phyloP scores from a whole-genome alignment of 2,888 invertebrate genomes.

The Geotrupes spiniger region DNA sequence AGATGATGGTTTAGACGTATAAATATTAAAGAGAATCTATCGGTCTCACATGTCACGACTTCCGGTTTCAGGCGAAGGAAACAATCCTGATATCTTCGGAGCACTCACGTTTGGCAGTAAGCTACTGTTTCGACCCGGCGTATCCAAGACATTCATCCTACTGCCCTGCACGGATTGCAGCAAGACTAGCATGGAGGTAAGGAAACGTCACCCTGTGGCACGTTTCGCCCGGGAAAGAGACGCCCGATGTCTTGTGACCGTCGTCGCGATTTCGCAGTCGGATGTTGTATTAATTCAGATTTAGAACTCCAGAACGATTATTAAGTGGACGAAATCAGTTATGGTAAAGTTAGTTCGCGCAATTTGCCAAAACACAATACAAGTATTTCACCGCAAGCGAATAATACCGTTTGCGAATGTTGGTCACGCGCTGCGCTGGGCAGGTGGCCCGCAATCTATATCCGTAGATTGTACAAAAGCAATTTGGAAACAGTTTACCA shows the following conservation, averaged over 20 bases:
- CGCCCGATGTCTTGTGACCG: slow-evolving; percentile 14
- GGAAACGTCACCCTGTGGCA: slow-evolving; percentile 24
- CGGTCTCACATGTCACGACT: slow-evolving; percentile 3
- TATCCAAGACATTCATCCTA: slow-evolving; percentile 77
- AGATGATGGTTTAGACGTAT: neutral
- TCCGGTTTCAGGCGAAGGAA: slow-evolving; percentile 46
- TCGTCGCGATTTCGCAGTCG: neutral
- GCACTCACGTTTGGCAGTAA: slow-evolving; percentile 72
- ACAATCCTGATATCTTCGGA: slow-evolving; percentile 69
- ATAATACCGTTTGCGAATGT: slow-evolving; percentile 28
- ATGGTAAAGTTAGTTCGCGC: slow-evolving; percentile 21
- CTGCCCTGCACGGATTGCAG: slow-evolving; percentile 78
- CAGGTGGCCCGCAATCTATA: slow-evolving; percentile 32
- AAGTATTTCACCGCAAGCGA: slow-evolving; percentile 21
- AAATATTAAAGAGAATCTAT: slow-evolving; percentile 3
- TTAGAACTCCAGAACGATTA: slow-evolving; percentile 18
- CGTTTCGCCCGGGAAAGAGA: slow-evolving; percentile 12
- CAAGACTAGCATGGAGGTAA: slow-evolving; percentile 65
- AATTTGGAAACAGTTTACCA: slow-evolving; percentile 36
- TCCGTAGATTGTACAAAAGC: slow-evolving; percentile 31
- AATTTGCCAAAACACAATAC: slow-evolving; percentile 28
- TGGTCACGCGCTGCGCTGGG: slow-evolving; percentile 27
- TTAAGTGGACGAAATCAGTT: slow-evolving; percentile 25
- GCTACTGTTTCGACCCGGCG: slow-evolving; percentile 77
- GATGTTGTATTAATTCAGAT: slow-evolving; percentile 17